phyloP scores from a whole-genome alignment of 2,797 vertebrate genomes.

The Babyrousa celebensis region DNA sequence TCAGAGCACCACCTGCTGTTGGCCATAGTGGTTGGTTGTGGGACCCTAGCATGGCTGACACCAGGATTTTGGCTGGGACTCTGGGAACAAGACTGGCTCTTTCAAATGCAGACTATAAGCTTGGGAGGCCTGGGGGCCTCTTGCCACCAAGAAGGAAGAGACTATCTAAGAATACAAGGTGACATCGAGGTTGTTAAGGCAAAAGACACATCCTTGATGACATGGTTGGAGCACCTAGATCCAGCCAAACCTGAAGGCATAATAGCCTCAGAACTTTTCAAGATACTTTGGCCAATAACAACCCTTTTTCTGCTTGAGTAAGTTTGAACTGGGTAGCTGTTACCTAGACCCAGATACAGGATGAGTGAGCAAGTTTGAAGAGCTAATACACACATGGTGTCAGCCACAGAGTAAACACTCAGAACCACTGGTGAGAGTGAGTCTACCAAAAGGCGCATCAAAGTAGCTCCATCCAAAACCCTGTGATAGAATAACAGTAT shows the following conservation, averaged over 20 bases:
- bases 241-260: not conserved
- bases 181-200: not conserved
- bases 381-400: rapidly evolving
- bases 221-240: not conserved
- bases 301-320: not conserved
- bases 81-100: not conserved
- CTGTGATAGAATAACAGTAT: not conserved
- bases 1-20: not conserved
- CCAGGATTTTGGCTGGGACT: not conserved
- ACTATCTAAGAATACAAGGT: not conserved
- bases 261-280: not conserved
- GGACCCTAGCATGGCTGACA: rapidly evolving
- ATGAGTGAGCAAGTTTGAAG: not conserved
- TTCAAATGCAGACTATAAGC: not conserved
- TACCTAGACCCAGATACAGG: not conserved
- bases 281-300: not conserved
- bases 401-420: not conserved
- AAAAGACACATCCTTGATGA: not conserved
- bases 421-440: not conserved
- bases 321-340: not conserved
- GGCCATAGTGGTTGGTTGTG: rapidly evolving
- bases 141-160: not conserved
- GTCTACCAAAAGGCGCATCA: not conserved
- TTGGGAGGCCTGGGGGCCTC: not conserved
- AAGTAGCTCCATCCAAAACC: not conserved